These are phyloP conservation scores for Wiebesia pumilae DNA, from an alignment of 1,140 invertebrate species.

Conservation along the genomic window DNA sequence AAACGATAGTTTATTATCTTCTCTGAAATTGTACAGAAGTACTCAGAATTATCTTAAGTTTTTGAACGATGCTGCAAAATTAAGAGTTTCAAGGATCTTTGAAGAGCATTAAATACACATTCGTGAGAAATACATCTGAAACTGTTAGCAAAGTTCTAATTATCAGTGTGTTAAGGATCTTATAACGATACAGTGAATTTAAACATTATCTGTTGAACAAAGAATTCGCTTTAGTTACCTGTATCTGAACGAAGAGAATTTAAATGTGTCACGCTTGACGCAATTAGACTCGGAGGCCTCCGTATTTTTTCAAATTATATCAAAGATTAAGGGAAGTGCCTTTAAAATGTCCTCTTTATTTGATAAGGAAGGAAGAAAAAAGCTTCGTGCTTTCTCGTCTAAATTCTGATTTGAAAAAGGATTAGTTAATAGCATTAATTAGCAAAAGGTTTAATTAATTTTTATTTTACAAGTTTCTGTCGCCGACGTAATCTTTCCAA, in stretches of 20 bases:
- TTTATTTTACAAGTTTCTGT: background rate
- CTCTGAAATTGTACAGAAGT: background rate
- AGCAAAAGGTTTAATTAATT: background rate
- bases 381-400: background rate
- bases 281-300: slow-evolving; percentile 28
- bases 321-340: slow-evolving; percentile 8
- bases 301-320: slow-evolving; percentile 30
- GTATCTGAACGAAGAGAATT: background rate
- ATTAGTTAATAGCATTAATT: slow-evolving; percentile 3
- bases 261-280: slow-evolving; percentile 32
- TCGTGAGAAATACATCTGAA: slow-evolving; percentile 34
- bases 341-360: background rate
- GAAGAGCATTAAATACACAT: slow-evolving; percentile 37
- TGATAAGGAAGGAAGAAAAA: background rate
- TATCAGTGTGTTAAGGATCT: slow-evolving; percentile 26
- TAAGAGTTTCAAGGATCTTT: slow-evolving; percentile 1
- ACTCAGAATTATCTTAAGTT: background rate
- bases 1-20: background rate
- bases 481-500: background rate
- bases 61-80: background rate
- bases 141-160: slow-evolving; percentile 25
- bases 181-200: slow-evolving; percentile 41
- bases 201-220: slow-evolving; percentile 37
- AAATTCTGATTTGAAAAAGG: background rate
- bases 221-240: slow-evolving; percentile 24